Evolutionary conservation across 2,113 vertebrate species (phyloP), one percentile per base, ranked within the genome.

Genomic region (Lycaon pictus): DNA sequence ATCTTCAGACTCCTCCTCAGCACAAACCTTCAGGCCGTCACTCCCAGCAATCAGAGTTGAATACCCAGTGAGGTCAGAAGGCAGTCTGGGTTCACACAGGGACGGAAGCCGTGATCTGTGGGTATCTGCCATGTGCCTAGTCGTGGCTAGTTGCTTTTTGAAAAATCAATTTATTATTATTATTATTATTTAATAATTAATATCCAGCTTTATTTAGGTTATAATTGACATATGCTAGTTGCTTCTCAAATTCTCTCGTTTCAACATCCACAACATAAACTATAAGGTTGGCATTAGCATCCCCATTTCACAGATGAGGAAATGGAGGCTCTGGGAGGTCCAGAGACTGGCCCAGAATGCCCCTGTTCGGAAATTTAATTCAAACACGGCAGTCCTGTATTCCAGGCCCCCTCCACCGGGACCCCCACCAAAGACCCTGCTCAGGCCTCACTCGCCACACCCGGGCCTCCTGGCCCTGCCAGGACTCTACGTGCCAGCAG

Each of bases 401-500:
- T 53, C 19, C 72, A 53, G 10, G 20, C 27, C 55, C 32, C 29
- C 27, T 63, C 48, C 37, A 4, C 3, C 3, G 2, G 37, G 60
- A 90, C 16, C 56, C 43, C 53, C 11, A 43, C 43, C 43, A 43
- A 43, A 43, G 43, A 17, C 48, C 32, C 60, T 48, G 62, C 82
- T 71, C 65, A 72, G 93, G 15, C 27, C 74, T 96, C 76, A 56
- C n/a, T 48, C 60, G 27, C 82, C 88, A 76, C 55, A 77, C 80
- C 93, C 72, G 60, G 67, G 65, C 91, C 53, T 83, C 65, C 63
- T 74, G 56, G 69, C 56, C 8, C 2, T 8, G 51, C 80, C 71
- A 87, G 85, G 29, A 81, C 43, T 32, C 77, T 12, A 35, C 51
- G 29, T 96, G 89, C 97, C 86, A 93, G 17, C 71, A 81, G 71